phyloP scores from a whole-genome alignment of 2,797 vertebrate genomes.

The Mus caroli region DNA sequence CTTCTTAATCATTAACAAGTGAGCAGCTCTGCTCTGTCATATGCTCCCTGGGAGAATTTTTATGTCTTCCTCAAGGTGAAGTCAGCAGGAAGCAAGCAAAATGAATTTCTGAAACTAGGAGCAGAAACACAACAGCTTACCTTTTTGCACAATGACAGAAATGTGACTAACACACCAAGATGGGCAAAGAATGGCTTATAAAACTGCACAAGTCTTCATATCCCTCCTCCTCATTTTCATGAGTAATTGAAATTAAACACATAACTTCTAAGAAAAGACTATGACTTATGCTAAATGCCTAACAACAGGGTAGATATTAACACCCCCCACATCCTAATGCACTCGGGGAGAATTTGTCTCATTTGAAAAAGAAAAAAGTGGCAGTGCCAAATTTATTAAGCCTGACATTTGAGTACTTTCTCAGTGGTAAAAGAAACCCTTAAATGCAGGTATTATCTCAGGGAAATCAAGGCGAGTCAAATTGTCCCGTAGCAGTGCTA shows the following conservation, averaged over 20 bases:
- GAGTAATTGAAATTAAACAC: slow-evolving; percentile 85
- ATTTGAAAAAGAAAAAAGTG: slow-evolving; percentile 4
- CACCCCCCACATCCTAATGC: neutral
- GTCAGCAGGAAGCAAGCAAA: no score
- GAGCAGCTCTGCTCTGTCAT: neutral
- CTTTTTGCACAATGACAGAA: neutral
- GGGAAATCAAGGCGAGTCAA: slow-evolving; percentile 27
- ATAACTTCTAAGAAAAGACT: slow-evolving; percentile 81
- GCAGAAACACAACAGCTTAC: neutral
- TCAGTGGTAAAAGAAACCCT: neutral
- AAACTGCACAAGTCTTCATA: neutral
- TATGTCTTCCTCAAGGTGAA: neutral
- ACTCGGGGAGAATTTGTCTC: neutral
- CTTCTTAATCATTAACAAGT: neutral
- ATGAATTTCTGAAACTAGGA: neutral
- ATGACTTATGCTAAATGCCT: slow-evolving; percentile 83
- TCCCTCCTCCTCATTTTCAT: neutral
- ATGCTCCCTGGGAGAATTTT: neutral
- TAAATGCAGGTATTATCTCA: neutral
- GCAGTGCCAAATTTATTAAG: neutral
- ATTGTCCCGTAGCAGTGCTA: neutral
- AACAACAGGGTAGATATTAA: slow-evolving; percentile 46
- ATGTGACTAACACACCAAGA: neutral
- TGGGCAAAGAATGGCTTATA: slow-evolving; percentile 19
- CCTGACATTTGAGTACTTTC: slow-evolving; percentile 19